These are phyloP conservation scores for Platyscapa corneri DNA, from an alignment of 1,140 invertebrate species.

Conservation along the genomic window DNA sequence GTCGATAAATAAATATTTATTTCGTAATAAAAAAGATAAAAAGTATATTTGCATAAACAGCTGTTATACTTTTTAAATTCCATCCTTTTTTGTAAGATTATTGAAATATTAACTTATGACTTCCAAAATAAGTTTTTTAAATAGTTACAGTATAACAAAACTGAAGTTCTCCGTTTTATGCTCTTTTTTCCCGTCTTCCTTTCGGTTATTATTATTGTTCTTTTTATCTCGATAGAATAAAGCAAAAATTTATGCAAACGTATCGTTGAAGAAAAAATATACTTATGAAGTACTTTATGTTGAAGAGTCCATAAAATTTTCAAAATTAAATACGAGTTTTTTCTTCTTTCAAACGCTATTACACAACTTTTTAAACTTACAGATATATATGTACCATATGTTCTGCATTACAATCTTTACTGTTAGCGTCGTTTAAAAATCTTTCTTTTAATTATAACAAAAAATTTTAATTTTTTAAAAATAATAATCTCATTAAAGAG, in stretches of 20 bases:
- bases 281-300: conserved; percentile 1
- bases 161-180: not conserved
- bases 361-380: conserved; percentile 23
- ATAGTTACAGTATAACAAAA: not conserved
- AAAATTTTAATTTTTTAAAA: conserved; percentile 33
- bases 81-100: conserved; percentile 13
- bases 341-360: conserved; percentile 36
- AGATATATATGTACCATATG: conserved; percentile 23
- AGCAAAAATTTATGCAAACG: conserved; percentile 30
- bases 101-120: conserved; percentile 1
- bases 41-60: not conserved
- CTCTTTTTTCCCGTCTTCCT: conserved; percentile 26
- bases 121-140: conserved; percentile 14
- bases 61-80: conserved; percentile 4
- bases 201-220: conserved; percentile 16
- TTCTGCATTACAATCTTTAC: conserved; percentile 15
- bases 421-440: conserved; percentile 31
- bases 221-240: not conserved
- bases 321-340: conserved; percentile 34
- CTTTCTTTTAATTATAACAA: conserved; percentile 31
- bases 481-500: not conserved
- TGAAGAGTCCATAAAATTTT: conserved; percentile 3
- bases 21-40: conserved; percentile 3
- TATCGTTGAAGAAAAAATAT: conserved; percentile 9
- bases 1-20: conserved; percentile 6